Percentiles rank a stretch among this genome's conserved stretches.
phyloP scores from a whole-genome alignment of 1,140 invertebrate genomes.

The Nephila pilipes region DNA sequence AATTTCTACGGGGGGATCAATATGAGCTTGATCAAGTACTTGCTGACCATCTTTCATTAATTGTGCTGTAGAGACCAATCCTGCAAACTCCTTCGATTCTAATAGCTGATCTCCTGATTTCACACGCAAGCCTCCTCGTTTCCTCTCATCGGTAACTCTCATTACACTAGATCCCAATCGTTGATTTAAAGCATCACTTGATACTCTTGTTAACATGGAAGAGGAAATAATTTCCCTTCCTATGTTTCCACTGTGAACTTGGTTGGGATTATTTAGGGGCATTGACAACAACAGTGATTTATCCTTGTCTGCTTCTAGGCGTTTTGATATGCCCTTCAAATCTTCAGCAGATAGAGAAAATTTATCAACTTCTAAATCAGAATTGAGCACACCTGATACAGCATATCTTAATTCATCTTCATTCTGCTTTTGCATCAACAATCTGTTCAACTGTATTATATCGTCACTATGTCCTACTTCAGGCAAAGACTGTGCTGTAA shows the following conservation, averaged over 20 bases:
- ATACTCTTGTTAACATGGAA: not conserved
- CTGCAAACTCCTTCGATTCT: not conserved
- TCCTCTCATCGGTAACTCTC: not conserved
- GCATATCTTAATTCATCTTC: conserved; percentile 9
- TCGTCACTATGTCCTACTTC: not conserved
- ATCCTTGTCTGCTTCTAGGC: not conserved
- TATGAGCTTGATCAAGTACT: not conserved
- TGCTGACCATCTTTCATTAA: not conserved
- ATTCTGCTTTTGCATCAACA: not conserved
- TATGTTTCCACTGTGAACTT: too few species aligned
- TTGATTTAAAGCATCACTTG: not conserved
- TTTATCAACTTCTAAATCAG: not conserved
- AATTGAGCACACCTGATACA: not conserved
- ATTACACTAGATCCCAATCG: not conserved
- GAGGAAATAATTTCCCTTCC: not conserved
- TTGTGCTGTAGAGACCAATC: not conserved
- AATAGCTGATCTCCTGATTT: not conserved
- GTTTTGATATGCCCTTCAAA: not conserved
- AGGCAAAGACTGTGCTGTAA: not conserved
- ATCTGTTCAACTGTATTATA: not conserved
- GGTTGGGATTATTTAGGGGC: too few species aligned
- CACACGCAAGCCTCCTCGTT: not conserved
- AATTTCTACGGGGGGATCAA: not conserved
- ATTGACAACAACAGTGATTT: too few species aligned
- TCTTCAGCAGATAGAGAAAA: not conserved